phyloP scores from a whole-genome alignment of 2,888 invertebrate species.

The Noctua janthina region DNA sequence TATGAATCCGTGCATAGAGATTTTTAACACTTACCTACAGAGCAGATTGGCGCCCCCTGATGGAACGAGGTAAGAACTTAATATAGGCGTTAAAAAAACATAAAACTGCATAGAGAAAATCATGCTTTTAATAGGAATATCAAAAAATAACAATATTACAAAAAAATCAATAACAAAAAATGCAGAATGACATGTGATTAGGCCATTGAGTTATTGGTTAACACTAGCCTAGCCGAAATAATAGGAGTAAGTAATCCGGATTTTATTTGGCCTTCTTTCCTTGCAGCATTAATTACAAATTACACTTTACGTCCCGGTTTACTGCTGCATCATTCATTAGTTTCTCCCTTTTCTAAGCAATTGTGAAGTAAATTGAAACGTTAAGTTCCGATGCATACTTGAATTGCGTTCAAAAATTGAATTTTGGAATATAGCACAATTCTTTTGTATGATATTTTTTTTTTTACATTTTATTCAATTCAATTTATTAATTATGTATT shows the following conservation, averaged over 20 bases:
- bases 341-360: background rate
- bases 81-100: too few species aligned
- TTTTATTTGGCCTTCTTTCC: too few species aligned
- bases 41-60: slow-evolving; percentile 95
- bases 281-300: background rate
- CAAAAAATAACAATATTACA: too few species aligned
- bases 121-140: too few species aligned
- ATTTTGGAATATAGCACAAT: background rate
- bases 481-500: background rate
- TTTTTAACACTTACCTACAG: slow-evolving; percentile 95
- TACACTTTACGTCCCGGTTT: background rate
- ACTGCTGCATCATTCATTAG: background rate
- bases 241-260: background rate
- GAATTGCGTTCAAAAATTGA: background rate
- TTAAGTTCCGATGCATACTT: background rate
- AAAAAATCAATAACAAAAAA: background rate
- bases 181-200: background rate
- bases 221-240: background rate
- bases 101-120: too few species aligned
- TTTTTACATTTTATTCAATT: too few species aligned
- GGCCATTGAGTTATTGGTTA: background rate
- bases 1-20: slow-evolving; percentile 88
- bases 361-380: background rate
- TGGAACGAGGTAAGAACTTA: slow-evolving; percentile 88
- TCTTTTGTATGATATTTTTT: background rate